Conservation (phyloP, 2,888 invertebrate genomes). For the Escarpia spicata region DNA sequence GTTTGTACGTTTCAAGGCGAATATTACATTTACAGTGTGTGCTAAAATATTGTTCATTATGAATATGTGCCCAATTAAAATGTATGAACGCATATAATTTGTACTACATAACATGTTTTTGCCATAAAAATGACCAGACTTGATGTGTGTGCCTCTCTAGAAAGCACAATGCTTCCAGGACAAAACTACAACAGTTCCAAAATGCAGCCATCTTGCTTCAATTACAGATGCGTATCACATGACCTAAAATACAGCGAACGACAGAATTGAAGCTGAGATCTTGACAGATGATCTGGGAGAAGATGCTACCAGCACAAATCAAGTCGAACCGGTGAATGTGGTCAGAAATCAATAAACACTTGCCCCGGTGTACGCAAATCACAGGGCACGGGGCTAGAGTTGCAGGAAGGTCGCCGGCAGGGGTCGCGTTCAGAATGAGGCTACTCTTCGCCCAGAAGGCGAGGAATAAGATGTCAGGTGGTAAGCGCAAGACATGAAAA, state of each 20-base stretch:
- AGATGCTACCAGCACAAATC: background rate
- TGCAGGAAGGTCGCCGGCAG: background rate
- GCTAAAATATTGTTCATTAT: no score
- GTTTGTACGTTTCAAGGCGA: no score
- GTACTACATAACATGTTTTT: background rate
- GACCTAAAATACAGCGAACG: background rate
- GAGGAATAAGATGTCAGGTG: background rate
- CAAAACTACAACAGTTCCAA: background rate
- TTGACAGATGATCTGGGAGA: background rate
- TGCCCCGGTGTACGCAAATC: background rate
- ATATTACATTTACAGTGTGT: no score
- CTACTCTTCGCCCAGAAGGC: background rate
- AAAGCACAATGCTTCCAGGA: background rate
- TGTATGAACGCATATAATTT: background rate
- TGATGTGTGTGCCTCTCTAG: background rate
- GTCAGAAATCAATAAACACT: constrained; percentile 16
- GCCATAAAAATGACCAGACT: background rate
- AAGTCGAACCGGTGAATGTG: background rate
- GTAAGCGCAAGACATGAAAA: background rate
- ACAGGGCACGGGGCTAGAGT: background rate
- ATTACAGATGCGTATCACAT: background rate
- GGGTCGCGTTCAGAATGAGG: background rate
- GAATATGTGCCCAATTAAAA: background rate
- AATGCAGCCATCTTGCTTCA: background rate
- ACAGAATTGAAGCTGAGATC: background rate